These are phyloP conservation scores for Drosophila parthenogenetica DNA, from an alignment of 2,888 invertebrate genomes.

Conservation along the genomic window DNA sequence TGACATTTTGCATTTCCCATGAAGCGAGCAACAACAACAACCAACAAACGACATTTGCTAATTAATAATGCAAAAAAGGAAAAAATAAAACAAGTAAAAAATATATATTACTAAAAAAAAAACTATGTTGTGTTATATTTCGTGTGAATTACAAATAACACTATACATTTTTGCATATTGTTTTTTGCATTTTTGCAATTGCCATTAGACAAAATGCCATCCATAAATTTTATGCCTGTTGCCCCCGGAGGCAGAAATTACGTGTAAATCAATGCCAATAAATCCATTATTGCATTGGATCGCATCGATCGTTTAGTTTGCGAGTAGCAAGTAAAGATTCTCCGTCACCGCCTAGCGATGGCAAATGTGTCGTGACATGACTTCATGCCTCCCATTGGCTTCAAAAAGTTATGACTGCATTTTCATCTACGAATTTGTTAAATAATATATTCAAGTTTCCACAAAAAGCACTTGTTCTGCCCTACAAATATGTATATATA, in stretches of 20 bases:
- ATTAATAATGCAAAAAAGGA: constrained; percentile 5
- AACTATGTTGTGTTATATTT: constrained; percentile 59
- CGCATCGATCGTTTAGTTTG: constrained; percentile 24
- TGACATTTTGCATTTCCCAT: constrained; percentile 7
- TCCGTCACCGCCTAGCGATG: constrained; percentile 2
- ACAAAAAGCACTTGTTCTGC: too few relatives aligned
- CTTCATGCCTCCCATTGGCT: too few relatives aligned
- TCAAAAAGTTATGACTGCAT: too few relatives aligned
- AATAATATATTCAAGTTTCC: too few relatives aligned
- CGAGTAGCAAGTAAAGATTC: too few relatives aligned
- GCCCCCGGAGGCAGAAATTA: constrained; percentile 21
- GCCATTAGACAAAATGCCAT: constrained; percentile 73
- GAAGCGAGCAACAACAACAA: not conserved
- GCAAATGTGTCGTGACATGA: constrained; percentile 7
- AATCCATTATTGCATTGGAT: constrained; percentile 55
- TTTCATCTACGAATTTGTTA: too few relatives aligned
- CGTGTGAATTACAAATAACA: constrained; percentile 74
- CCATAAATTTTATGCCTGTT: constrained; percentile 66
- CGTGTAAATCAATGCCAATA: constrained; percentile 62
- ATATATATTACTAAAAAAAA: constrained; percentile 9
- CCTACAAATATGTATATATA: too few relatives aligned
- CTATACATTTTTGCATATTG: constrained; percentile 64
- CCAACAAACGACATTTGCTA: not conserved
- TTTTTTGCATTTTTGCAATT: constrained; percentile 47
- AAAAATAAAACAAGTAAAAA: not conserved